Conservation (phyloP, 2,888 invertebrate genomes). For the Cybosia mesomella region DNA sequence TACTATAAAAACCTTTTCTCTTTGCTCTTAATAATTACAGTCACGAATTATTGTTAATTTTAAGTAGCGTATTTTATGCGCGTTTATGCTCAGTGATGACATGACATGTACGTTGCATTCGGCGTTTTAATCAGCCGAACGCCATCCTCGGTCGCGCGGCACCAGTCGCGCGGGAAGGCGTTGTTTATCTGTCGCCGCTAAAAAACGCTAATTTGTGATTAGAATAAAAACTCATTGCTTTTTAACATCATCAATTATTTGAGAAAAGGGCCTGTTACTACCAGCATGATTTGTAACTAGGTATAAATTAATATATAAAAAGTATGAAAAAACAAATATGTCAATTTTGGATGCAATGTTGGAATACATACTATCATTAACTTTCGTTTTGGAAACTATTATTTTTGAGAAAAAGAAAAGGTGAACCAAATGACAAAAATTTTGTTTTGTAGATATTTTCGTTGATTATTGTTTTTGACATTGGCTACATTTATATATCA, state of each 20-base stretch:
- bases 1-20: neutral
- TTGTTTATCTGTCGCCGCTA: neutral
- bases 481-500: neutral
- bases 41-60: neutral
- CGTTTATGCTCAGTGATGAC: no score
- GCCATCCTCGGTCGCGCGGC: no score
- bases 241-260: neutral
- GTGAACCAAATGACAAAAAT: neutral
- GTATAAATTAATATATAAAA: neutral
- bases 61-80: neutral
- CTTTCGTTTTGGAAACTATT: neutral
- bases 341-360: neutral
- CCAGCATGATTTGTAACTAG: neutral
- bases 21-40: neutral
- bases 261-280: neutral
- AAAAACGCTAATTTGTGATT: neutral
- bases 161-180: no score
- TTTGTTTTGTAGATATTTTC: neutral
- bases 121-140: no score
- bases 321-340: neutral
- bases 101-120: no score
- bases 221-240: neutral
- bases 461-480: neutral
- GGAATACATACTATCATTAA: neutral
- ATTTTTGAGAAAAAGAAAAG: neutral